Base-by-base conservation (phyloP, 1,140 invertebrate species). In the Sycobia sp. region DNA sequence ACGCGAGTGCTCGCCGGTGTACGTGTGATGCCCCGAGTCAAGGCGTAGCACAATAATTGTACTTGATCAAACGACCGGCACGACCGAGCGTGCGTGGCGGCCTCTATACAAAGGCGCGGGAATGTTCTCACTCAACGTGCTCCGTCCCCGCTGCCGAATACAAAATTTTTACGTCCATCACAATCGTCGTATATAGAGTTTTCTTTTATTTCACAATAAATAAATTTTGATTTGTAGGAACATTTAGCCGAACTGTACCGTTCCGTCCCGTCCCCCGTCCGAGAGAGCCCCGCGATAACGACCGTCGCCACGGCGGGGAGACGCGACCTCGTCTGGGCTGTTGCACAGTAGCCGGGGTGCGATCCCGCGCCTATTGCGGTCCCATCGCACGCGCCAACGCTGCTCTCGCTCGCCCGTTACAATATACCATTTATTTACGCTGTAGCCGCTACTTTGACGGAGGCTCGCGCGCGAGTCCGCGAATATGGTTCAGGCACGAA, bases 151-250 rank as follows among this genome's bases (percentile, higher is more conserved):
- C 39, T 65, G 41, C 7, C 55, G 55, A 65, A 51, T 65, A 58
- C 23, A 65, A 65, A 65, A 51, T 65, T 65, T 65, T 65, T 65
- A 65, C 62, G 62, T 65, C 62, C 55, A 65, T 65, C 62, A 65
- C 62, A 65, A 63, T 65, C 62, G 50, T 65, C 62, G 46, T 57
- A 63, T n/a, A n/a, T n/a, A n/a, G n/a, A n/a, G n/a, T n/a, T n/a
- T n/a, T n/a, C n/a, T n/a, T n/a, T n/a, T n/a, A 46, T 50, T 65
- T 65, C 54, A 47, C 54, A 65, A 53, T 65, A 65, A 65, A 65
- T 65, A 65, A 65, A 59, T 65, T 65, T 65, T 65, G 55, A 65
- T 65, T 63, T 67, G 20, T 62, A 63, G 55, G 65, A 62, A 58
- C 59, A 59, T 67, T 63, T 63, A 51, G 65, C 50, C 55, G 39